Percentiles rank a stretch among this genome's conserved stretches.
phyloP scores from a whole-genome alignment of 2,888 invertebrate species.

The Pyrrhia umbra region DNA sequence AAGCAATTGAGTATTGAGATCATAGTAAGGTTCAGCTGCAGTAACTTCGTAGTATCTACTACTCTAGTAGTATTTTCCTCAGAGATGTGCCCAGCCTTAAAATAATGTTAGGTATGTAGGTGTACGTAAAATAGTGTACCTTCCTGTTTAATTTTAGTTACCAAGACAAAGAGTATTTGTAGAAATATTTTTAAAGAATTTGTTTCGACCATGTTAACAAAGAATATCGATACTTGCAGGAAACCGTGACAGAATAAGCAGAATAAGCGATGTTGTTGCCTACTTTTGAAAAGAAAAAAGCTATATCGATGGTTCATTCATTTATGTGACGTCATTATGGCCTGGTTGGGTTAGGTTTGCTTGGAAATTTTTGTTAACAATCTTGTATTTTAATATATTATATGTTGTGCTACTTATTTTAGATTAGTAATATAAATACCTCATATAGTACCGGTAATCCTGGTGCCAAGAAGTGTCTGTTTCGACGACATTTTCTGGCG shows the following conservation, averaged over 20 bases:
- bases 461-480: slow-evolving; percentile 87
- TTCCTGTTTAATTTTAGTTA: too few species aligned
- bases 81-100: too few species aligned
- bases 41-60: too few species aligned
- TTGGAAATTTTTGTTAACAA: slow-evolving; percentile 92
- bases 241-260: slow-evolving; percentile 45
- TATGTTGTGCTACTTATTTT: slow-evolving; percentile 90
- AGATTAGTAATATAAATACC: slow-evolving; percentile 89
- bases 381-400: slow-evolving; percentile 91
- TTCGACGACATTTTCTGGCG: slow-evolving; percentile 87
- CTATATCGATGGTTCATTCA: slow-evolving; percentile 63
- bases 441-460: slow-evolving; percentile 85
- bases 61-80: too few species aligned
- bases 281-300: slow-evolving; percentile 51
- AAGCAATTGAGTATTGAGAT: too few species aligned
- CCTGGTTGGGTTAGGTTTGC: slow-evolving; percentile 93
- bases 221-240: slow-evolving; percentile 11
- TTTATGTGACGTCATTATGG: slow-evolving; percentile 91
- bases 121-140: too few species aligned
- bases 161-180: too few species aligned
- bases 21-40: too few species aligned
- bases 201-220: too few species aligned
- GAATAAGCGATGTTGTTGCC: slow-evolving; percentile 50
- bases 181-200: too few species aligned
- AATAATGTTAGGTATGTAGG: too few species aligned